Percentiles rank a stretch among this genome's conserved stretches.
These are phyloP conservation scores for Scomberomorus guttatus DNA, from an alignment of 2,797 vertebrate species.

Conservation along the genomic window DNA sequence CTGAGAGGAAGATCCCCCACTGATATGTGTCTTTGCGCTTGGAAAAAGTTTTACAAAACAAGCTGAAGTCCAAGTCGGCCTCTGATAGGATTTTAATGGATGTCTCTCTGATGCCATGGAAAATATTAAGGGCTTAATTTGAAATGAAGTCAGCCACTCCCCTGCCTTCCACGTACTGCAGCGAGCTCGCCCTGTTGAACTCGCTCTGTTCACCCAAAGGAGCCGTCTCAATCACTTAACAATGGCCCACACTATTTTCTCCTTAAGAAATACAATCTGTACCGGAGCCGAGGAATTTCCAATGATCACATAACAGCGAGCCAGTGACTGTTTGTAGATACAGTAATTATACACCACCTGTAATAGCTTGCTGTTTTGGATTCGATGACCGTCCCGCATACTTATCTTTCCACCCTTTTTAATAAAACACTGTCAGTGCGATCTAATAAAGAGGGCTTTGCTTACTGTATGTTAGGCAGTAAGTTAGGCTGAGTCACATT, in stretches of 20 bases:
- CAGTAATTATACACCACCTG: constrained; percentile 82
- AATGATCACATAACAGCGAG: constrained; percentile 70
- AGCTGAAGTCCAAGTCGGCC: constrained; percentile 59
- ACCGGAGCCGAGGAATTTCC: constrained; percentile 67
- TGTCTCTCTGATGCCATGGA: constrained; percentile 76
- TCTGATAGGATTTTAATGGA: constrained; percentile 83
- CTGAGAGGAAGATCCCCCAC: constrained; percentile 72
- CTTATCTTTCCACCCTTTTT: constrained; percentile 84
- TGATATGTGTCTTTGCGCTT: constrained; percentile 61
- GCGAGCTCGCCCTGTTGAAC: constrained; percentile 59
- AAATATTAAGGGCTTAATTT: constrained; percentile 82
- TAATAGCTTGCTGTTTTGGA: constrained; percentile 81
- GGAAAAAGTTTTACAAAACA: constrained; percentile 75
- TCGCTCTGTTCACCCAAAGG: constrained; percentile 64
- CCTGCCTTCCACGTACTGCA: constrained; percentile 46
- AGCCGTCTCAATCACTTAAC: constrained; percentile 72
- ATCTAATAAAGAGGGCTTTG: constrained; percentile 77
- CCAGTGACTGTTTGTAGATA: constrained; percentile 81
- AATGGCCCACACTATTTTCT: constrained; percentile 71
- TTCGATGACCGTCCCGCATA: constrained; percentile 72
- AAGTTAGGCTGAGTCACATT: constrained; percentile 41
- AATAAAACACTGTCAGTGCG: constrained; percentile 84
- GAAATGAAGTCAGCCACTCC: constrained; percentile 81
- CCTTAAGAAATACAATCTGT: constrained; percentile 72
- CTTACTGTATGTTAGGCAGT: constrained; percentile 59